Evolutionary conservation across 2,797 vertebrate species (phyloP).

Genomic region (Eremophila alpestris): DNA sequence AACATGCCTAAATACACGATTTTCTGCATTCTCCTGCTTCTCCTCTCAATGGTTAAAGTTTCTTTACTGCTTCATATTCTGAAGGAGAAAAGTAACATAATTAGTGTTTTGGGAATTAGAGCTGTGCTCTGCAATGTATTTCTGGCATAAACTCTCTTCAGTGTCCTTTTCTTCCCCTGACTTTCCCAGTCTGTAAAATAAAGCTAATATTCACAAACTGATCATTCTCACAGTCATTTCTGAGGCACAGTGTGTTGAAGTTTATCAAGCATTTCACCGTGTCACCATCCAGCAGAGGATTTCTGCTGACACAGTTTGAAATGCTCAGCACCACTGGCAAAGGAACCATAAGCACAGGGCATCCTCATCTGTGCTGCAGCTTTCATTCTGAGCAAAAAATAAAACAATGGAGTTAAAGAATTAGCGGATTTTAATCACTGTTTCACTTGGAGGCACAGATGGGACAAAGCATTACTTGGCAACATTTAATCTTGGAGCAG

Average conservation of each 20-base stretch:
- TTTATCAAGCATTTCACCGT: background rate
- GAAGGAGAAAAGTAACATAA: background rate
- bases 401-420: constrained; percentile 63
- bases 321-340: background rate
- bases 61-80: constrained; percentile 5
- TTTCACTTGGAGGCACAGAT: constrained; percentile 57
- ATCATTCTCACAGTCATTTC: background rate
- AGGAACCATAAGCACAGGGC: background rate
- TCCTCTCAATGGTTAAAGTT: constrained; percentile 40
- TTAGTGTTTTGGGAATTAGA: constrained; percentile 41
- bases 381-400: constrained; percentile 31
- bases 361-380: constrained; percentile 53
- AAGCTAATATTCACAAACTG: background rate
- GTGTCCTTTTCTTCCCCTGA: constrained; percentile 14
- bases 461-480: constrained; percentile 55
- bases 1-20: background rate
- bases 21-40: background rate
- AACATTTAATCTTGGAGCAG: constrained; percentile 42
- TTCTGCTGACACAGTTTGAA: background rate
- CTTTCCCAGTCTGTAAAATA: constrained; percentile 30
- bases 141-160: constrained; percentile 21
- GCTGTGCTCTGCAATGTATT: constrained; percentile 12
- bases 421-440: constrained; percentile 59
- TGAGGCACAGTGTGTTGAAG: background rate
- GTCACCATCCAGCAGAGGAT: background rate